Evolutionary conservation across 2,797 vertebrate species (phyloP).

Genomic region (Gymnoscopelus braueri): DNA sequence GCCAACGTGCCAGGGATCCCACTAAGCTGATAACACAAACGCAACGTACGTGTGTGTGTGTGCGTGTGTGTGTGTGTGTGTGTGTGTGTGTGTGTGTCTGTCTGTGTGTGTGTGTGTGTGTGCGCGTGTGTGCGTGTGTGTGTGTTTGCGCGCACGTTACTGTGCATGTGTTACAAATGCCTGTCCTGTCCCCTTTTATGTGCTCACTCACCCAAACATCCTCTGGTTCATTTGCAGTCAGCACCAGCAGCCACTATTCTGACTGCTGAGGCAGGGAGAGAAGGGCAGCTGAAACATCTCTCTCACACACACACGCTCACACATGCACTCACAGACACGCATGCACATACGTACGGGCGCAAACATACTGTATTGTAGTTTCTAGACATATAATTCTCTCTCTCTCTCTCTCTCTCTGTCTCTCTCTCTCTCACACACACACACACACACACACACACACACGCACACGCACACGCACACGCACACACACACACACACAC

Average conservation of each 20-base stretch:
- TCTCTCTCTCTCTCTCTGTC: not conserved
- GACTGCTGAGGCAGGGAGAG: constrained; percentile 71
- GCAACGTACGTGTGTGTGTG: constrained; percentile 31
- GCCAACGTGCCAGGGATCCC: constrained; percentile 64
- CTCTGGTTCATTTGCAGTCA: constrained; percentile 76
- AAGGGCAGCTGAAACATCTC: constrained; percentile 72
- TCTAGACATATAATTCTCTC: constrained; percentile 4
- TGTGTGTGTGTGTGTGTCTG: not conserved
- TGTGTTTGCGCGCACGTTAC: constrained; percentile 1
- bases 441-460: constrained; percentile 7
- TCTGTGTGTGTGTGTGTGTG: not conserved
- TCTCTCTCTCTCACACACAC: not conserved
- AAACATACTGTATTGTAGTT: not conserved
- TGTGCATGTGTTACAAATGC: constrained; percentile 66
- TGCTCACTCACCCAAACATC: constrained; percentile 73
- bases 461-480: constrained; percentile 12
- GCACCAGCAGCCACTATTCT: constrained; percentile 65
- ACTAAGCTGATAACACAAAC: constrained; percentile 62
- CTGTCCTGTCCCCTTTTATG: constrained; percentile 70
- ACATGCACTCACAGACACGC: constrained; percentile 13
- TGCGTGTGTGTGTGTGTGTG: not conserved
- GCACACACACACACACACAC: constrained; percentile 23
- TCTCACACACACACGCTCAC: constrained; percentile 19
- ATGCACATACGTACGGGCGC: constrained; percentile 8
- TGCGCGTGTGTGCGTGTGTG: constrained; percentile 10